Conservation (phyloP, 2,888 invertebrate species). For the Leucophenga maculata region DNA sequence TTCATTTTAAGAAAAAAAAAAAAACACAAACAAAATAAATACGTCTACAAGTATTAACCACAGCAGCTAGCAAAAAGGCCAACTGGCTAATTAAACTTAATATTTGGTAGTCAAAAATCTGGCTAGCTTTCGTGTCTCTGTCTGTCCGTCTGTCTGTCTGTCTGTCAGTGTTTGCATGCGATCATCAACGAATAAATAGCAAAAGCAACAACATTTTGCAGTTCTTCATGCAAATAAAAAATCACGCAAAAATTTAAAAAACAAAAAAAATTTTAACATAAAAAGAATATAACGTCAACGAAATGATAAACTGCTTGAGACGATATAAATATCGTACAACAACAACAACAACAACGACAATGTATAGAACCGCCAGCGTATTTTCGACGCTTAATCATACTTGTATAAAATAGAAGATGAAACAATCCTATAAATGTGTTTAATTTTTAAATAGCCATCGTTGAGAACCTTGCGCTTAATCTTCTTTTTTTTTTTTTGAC, state of each 20-base stretch:
- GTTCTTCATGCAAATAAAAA: too few relatives aligned
- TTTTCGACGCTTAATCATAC: conserved; percentile 48
- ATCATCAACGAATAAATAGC: too few relatives aligned
- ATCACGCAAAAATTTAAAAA: too few relatives aligned
- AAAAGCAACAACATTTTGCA: too few relatives aligned
- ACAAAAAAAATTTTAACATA: conserved; percentile 36
- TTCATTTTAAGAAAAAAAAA: too few relatives aligned
- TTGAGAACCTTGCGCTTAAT: conserved; percentile 8
- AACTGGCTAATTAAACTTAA: conserved; percentile 56
- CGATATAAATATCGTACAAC: conserved; percentile 40
- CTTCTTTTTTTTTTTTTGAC: too few relatives aligned
- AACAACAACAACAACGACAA: conserved; percentile 39
- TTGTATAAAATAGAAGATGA: conserved; percentile 59
- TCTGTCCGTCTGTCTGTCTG: too few relatives aligned
- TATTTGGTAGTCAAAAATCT: conserved; percentile 16
- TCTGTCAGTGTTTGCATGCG: too few relatives aligned
- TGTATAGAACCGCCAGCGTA: too few relatives aligned
- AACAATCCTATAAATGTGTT: conserved; percentile 37
- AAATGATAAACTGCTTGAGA: conserved; percentile 57
- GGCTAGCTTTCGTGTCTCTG: conserved; percentile 9
- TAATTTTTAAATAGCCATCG: not conserved
- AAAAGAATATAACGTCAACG: conserved; percentile 40
- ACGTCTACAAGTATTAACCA: too few relatives aligned
- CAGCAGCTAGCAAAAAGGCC: conserved; percentile 49
- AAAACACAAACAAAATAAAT: too few relatives aligned